Base-by-base conservation (phyloP, 1,140 invertebrate genomes). In the Chionoecetes opilio region DNA sequence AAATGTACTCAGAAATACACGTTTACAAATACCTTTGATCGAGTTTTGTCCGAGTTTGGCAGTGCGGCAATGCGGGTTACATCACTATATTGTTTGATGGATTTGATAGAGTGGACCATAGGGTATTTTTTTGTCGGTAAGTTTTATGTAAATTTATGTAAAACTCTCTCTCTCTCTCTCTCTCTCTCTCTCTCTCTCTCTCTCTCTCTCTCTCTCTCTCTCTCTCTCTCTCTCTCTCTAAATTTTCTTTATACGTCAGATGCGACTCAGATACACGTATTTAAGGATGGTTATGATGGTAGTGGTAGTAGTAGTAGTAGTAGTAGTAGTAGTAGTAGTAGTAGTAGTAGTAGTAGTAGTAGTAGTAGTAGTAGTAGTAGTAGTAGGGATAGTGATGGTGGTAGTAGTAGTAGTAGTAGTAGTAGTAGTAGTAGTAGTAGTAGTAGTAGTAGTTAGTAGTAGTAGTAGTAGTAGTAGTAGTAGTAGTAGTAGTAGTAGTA, bases 121-220 rank as follows among this genome's bases (percentile, higher is more conserved):
- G 38, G 38, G 14, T 41, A n/a, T 41, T 41, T 3, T 41, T 41
- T 41, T 14, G 38, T 41, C 14, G 3, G 38, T 41, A 41, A n/a
- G 5, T 41, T 41, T 41, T 41, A 41, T 41, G 53, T 9, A 21
- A 63, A 63, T 63, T 63, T 21, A 63, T 63, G 53, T 26, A 63
- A 63, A 3, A 3, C 11, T 31, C 17, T 32, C 84, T 85, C 84
- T 32, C 84, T 21, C 84, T 85, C 17, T 85, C 29, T 85, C 82
- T 82, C 82, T 82, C 82, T 82, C 82, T 82, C 82, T 82, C 82
- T 82, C 82, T 82, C 82, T 82, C 82, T 82, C 82, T 82, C 82
- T 82, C 82, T 82, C 82, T 82, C 82, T 82, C 82, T 82, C 82
- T 82, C 82, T 85, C 84, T 85, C 29, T 85, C 84, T 85, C 29